Percentiles rank a stretch among this genome's conserved stretches.
Conservation (phyloP, 2,888 invertebrate genomes). For the Dromius quadrimaculatus region DNA sequence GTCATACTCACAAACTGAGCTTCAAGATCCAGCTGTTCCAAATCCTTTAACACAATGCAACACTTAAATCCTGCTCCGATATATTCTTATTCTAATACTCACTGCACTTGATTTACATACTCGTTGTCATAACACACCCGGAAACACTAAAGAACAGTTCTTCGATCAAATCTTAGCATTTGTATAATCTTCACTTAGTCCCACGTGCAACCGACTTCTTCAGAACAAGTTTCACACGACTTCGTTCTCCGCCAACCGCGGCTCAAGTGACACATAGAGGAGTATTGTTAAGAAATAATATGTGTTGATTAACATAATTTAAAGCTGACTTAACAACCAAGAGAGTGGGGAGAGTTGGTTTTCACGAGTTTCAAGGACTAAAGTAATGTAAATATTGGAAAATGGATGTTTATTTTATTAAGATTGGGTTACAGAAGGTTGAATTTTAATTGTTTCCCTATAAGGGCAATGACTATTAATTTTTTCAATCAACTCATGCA, state of each 20-base stretch:
- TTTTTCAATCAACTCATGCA: too few species aligned
- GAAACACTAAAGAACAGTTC: conserved; percentile 5
- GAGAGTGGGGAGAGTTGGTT: neutral
- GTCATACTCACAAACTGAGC: neutral
- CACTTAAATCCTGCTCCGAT: neutral
- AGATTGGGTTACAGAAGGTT: conserved; percentile 1
- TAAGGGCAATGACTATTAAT: neutral
- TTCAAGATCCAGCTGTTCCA: conserved; percentile 1
- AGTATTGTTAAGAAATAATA: conserved; percentile 14
- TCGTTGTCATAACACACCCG: conserved; percentile 8
- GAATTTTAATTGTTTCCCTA: conserved; percentile 2
- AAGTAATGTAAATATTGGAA: conserved; percentile 13
- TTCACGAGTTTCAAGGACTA: neutral
- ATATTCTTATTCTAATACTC: conserved; percentile 1
- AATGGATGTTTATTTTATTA: conserved; percentile 4
- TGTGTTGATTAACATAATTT: conserved; percentile 10
- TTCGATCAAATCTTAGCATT: conserved; percentile 2
- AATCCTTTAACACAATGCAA: neutral
- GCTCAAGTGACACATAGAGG: conserved; percentile 1
- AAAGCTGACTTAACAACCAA: neutral
- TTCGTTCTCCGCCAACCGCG: neutral
- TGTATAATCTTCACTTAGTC: neutral
- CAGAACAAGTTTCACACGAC: neutral
- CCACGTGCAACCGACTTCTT: neutral
- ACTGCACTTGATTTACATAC: conserved; percentile 7